Conservation (phyloP, 2,797 vertebrate species). For the Bovichtus diacanthus region DNA sequence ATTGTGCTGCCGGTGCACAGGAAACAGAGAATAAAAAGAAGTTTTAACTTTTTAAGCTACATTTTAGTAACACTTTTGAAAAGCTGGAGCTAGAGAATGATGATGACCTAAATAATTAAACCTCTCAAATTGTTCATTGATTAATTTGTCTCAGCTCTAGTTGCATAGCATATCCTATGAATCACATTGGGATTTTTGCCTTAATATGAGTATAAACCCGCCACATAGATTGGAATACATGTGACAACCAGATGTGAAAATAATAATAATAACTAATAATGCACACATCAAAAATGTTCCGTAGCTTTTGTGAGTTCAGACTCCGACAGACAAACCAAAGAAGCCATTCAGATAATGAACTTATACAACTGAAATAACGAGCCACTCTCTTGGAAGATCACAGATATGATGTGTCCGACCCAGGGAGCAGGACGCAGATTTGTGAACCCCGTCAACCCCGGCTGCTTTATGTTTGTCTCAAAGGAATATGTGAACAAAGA, state of each 20-base stretch:
- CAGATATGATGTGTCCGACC: background rate
- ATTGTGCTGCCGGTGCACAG: too few relatives aligned
- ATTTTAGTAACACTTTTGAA: too few relatives aligned
- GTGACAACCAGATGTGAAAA: background rate
- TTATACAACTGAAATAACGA: background rate
- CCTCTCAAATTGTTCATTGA: background rate
- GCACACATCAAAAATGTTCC: background rate
- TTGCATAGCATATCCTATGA: background rate
- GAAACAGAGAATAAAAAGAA: too few relatives aligned
- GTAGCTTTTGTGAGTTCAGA: background rate
- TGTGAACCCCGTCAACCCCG: background rate
- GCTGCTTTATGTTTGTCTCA: background rate
- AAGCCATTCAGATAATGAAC: background rate
- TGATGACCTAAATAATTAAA: too few relatives aligned
- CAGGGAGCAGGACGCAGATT: background rate
- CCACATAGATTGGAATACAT: background rate
- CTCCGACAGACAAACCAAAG: background rate
- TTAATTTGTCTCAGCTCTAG: background rate
- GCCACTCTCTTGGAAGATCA: background rate
- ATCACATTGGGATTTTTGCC: background rate
- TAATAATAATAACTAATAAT: too few relatives aligned
- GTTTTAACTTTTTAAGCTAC: too few relatives aligned
- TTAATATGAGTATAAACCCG: background rate
- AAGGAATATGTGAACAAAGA: conserved; percentile 15
- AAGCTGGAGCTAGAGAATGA: too few relatives aligned